A percentile compares a stretch with the other conserved stretches of the same genome.
Evolutionary conservation across 1,140 invertebrate genomes (phyloP).

Genomic region (Elysia chlorotica): DNA sequence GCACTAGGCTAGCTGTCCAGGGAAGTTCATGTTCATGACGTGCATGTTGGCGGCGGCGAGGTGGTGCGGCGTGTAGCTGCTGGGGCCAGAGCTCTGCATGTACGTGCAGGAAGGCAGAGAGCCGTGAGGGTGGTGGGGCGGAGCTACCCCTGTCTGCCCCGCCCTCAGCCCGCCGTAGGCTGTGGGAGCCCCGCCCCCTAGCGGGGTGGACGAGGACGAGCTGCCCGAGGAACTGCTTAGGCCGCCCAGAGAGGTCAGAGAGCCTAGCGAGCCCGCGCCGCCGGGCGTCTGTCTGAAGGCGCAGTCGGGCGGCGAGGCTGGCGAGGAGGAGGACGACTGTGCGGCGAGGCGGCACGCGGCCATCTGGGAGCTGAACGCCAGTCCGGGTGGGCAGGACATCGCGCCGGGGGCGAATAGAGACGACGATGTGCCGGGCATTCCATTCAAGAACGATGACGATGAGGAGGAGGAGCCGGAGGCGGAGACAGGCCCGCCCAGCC

Average conservation of each 20-base stretch:
- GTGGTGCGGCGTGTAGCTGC: constrained; percentile 37
- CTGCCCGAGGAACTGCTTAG: constrained; percentile 35
- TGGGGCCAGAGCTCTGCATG: constrained; percentile 48
- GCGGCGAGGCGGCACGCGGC: constrained; percentile 43
- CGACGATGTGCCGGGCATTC: constrained; percentile 28
- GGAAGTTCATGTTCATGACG: constrained; percentile 56
- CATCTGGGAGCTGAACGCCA: constrained; percentile 44
- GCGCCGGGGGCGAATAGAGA: constrained; percentile 13
- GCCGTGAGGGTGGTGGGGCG: constrained; percentile 1
- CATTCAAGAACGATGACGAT: too few relatives aligned
- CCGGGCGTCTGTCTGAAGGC: constrained; percentile 43
- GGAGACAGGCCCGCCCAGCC: not conserved
- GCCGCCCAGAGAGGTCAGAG: too few relatives aligned
- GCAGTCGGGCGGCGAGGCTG: constrained; percentile 38
- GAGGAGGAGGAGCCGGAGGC: constrained; percentile 40
- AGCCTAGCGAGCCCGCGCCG: too few relatives aligned
- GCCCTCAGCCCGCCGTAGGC: constrained; percentile 12
- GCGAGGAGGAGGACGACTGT: too few relatives aligned
- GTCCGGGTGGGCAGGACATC: too few relatives aligned
- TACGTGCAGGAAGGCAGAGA: constrained; percentile 48
- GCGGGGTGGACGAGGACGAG: constrained; percentile 34
- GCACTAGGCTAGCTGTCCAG: constrained; percentile 45
- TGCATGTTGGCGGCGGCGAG: constrained; percentile 40
- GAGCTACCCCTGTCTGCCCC: constrained; percentile 32
- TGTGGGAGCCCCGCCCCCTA: not conserved